These are phyloP conservation scores for Palythoa grandis DNA, from an alignment of 92 coral and sea anemone genomes.

Conservation along the genomic window DNA sequence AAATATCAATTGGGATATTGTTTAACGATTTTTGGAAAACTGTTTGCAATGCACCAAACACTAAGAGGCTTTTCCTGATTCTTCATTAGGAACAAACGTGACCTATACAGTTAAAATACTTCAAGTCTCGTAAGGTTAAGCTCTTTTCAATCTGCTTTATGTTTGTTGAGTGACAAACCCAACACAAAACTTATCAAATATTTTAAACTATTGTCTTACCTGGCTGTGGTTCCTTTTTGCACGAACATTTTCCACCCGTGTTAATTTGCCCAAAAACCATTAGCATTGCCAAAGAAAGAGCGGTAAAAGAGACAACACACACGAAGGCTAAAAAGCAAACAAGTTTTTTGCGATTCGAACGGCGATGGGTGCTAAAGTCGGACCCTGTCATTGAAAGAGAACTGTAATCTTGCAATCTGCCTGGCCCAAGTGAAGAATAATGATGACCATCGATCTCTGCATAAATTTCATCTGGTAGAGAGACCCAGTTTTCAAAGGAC, in stretches of 20 bases:
- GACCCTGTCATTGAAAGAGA: constrained; percentile 20
- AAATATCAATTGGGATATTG: too few species aligned
- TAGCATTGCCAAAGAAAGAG: constrained; percentile 32
- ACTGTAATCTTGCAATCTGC: constrained; percentile 8
- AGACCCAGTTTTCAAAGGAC: constrained; percentile 36
- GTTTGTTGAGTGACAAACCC: neutral
- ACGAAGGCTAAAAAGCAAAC: neutral
- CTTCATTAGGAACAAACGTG: too few species aligned
- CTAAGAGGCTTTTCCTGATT: too few species aligned
- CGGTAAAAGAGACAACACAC: neutral
- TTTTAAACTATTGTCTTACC: neutral
- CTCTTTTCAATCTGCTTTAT: neutral
- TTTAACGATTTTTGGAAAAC: too few species aligned
- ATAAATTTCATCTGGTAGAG: constrained; percentile 11
- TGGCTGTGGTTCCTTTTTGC: neutral
- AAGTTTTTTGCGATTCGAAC: neutral
- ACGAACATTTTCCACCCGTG: constrained; percentile 36
- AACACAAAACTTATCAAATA: neutral
- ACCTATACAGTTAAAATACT: too few species aligned
- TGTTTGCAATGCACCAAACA: too few species aligned
- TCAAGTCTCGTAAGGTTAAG: too few species aligned
- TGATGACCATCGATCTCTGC: neutral
- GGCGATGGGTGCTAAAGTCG: neutral
- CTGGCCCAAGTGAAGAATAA: neutral
- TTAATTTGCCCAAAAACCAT: constrained; percentile 36